Conservation (phyloP, 1,140 invertebrate genomes). For the Dreissena polymorpha region DNA sequence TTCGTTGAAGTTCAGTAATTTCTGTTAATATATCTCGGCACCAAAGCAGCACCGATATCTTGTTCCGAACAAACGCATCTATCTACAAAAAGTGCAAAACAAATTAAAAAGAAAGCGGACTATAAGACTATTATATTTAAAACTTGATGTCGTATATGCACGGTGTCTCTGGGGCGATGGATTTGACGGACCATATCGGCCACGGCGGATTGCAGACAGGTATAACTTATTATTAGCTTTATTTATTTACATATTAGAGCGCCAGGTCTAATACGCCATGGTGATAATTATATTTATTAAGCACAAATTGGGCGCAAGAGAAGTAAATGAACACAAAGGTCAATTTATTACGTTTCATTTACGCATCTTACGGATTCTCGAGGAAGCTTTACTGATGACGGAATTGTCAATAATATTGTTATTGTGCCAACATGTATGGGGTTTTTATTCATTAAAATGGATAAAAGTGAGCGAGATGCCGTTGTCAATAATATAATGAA, state of each 20-base stretch:
- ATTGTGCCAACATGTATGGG: too few relatives aligned
- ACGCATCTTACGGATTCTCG: too few relatives aligned
- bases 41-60: slow-evolving; percentile 31
- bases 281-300: slow-evolving; percentile 8
- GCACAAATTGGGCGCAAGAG: neutral
- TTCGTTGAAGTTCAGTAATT: slow-evolving; percentile 23
- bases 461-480: too few relatives aligned
- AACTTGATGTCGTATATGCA: neutral
- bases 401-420: too few relatives aligned
- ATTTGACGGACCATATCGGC: slow-evolving; percentile 22
- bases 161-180: slow-evolving; percentile 6
- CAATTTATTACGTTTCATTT: slow-evolving; percentile 2
- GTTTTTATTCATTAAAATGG: too few relatives aligned
- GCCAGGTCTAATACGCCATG: neutral
- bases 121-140: too few relatives aligned
- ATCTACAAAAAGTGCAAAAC: slow-evolving; percentile 11
- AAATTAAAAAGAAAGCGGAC: too few relatives aligned
- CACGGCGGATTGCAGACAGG: slow-evolving; percentile 23
- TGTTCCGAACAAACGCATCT: slow-evolving; percentile 20
- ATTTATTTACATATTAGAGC: slow-evolving; percentile 30
- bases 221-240: slow-evolving; percentile 12
- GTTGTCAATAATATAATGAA: too few relatives aligned
- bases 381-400: too few relatives aligned
- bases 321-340: neutral
- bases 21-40: slow-evolving; percentile 52